Evolutionary conservation across 2,888 invertebrate genomes (phyloP).

Genomic region (Dichetophora obliterata): DNA sequence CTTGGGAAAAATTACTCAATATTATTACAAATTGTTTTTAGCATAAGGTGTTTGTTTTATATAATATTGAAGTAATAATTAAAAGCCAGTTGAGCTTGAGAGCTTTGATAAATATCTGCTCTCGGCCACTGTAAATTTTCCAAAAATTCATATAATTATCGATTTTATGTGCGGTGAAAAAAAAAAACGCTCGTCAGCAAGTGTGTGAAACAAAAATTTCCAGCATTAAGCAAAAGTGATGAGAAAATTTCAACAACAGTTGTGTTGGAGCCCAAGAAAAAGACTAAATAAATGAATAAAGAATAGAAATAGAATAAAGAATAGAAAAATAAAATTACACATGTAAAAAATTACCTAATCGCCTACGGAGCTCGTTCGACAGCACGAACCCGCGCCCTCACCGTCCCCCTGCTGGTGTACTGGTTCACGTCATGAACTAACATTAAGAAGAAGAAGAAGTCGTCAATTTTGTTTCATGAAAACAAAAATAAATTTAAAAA

Average conservation of each 20-base stretch:
- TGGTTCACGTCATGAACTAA: neutral
- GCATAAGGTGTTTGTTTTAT: neutral
- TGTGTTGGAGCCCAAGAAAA: neutral
- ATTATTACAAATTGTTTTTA: neutral
- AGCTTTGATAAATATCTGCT: neutral
- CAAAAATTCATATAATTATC: constrained; percentile 27
- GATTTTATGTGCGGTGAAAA: constrained; percentile 31
- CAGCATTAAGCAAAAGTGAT: neutral
- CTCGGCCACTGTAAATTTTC: neutral
- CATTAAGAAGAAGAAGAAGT: neutral
- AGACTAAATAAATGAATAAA: neutral
- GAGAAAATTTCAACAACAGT: neutral
- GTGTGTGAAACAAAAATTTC: constrained; percentile 13
- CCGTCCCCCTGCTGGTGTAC: neutral
- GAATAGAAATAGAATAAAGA: too few relatives aligned
- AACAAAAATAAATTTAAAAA: neutral
- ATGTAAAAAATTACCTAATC: constrained; percentile 39
- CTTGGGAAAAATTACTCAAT: constrained; percentile 24
- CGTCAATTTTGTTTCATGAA: neutral
- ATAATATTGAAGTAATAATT: neutral
- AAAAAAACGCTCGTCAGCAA: neutral
- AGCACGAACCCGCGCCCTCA: neutral
- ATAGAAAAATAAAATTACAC: neutral
- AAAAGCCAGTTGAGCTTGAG: neutral
- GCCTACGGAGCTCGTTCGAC: constrained; percentile 1